Percentiles rank a stretch among this genome's conserved stretches.
Conservation (phyloP, 2,797 vertebrate genomes). For the Premnoplex brunnescens region DNA sequence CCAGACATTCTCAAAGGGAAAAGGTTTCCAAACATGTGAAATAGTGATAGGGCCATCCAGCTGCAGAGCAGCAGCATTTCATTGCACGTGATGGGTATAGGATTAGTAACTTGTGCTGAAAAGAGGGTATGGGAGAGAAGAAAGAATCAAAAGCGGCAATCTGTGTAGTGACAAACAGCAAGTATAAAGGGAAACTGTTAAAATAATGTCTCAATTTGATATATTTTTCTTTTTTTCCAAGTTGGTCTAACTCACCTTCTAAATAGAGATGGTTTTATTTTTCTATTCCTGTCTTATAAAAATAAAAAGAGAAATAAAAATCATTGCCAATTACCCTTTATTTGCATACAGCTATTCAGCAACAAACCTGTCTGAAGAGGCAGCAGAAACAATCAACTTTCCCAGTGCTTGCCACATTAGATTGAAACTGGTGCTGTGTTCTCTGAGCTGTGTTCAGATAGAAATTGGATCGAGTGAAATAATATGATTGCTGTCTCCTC, state of each 20-base stretch:
- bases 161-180: not conserved
- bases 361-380: not conserved
- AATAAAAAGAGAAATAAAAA: not conserved
- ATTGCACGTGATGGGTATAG: fast-evolving
- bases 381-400: not conserved
- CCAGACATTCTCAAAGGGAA: not conserved
- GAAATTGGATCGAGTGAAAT: not conserved
- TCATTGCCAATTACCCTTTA: not conserved
- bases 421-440: not conserved
- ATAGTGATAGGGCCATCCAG: not conserved
- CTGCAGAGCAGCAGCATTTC: fast-evolving
- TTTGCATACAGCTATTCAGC: not conserved
- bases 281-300: not conserved
- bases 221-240: not conserved
- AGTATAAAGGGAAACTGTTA: not conserved
- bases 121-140: not conserved
- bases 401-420: not conserved
- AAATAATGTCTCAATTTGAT: not conserved
- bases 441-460: not conserved
- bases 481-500: not conserved
- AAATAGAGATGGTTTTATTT: not conserved
- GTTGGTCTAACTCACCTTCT: not conserved
- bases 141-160: not conserved
- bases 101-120: not conserved
- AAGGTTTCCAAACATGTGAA: not conserved